Evolutionary conservation across 2,797 vertebrate species (phyloP), one percentile per base, ranked within the genome.

Genomic region (Falco rusticolus): DNA sequence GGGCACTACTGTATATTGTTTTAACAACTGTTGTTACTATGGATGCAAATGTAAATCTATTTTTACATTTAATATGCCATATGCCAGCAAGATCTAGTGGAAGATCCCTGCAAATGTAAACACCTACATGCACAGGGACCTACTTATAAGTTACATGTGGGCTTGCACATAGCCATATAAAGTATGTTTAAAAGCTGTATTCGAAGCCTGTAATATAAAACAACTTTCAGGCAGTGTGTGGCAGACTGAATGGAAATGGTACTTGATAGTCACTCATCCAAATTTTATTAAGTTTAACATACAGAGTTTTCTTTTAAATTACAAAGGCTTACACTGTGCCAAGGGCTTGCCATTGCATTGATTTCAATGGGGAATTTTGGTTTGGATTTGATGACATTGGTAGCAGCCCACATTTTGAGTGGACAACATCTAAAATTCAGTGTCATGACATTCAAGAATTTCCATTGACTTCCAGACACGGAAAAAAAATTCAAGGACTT

Each of bases 401-500:
- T 43, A 89, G 59, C 11, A 64, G 79, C 57, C 86, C 61, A 41
- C 20, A 21, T 57, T 92, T 68, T 41, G 16, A 81, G 34, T 12
- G 41, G 57, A 4, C 25, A 53, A 45, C 9, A 48, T 45, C 39
- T 56, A 48, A 87, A 90, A 87, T 47, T 69, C 64, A 72, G 53
- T 33, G 39, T 37, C 56, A 5, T 4, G 9, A 48, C 60, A 20
- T 61, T 80, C 18, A 51, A 90, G n/a, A 15, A 43, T 75, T 78
- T 84, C 56, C 53, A n/a, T 7, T 21, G 51, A 79, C 66, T 68
- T 83, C 59, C 65, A 77, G 70, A 56, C 47, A 66, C 9, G 80
- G 66, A 95, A 97, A 97, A 97, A 96, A 63, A 97, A 95, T 16
- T 17, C 78, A 96, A 81, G 17, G 76, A 94, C 76, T 79, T 96